Evolutionary conservation across 2,888 invertebrate genomes (phyloP).

Genomic region (Reticulitermes lucifugus): DNA sequence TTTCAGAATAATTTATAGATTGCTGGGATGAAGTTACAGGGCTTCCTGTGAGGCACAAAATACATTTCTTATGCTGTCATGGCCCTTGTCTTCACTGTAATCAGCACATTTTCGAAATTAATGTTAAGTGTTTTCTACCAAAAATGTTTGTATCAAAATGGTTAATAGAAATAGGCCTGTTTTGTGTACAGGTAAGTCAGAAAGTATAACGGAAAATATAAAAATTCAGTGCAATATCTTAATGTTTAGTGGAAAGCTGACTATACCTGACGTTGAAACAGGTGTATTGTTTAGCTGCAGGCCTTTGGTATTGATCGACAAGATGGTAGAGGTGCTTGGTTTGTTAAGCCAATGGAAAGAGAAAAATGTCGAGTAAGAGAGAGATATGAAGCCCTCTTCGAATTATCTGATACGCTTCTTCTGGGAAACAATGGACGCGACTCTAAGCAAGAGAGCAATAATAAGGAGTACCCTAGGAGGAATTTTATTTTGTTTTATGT

Average conservation of each 20-base stretch:
- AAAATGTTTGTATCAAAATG: no score
- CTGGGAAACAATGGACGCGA: background rate
- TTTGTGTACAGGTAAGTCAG: no score
- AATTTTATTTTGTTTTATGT: background rate
- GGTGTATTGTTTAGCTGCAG: background rate
- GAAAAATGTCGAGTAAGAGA: background rate
- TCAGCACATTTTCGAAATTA: no score
- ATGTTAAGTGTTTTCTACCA: no score
- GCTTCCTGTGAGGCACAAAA: no score
- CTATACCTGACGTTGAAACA: background rate
- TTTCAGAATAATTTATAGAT: no score
- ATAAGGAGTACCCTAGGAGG: background rate
- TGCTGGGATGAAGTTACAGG: no score
- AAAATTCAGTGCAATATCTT: background rate
- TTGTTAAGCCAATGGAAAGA: background rate
- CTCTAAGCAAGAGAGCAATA: background rate
- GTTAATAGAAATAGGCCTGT: no score
- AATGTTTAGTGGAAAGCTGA: background rate
- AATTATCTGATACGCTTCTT: background rate
- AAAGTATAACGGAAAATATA: no score
- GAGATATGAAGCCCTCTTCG: background rate
- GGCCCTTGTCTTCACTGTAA: no score
- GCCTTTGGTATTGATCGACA: background rate
- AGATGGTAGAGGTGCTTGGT: background rate
- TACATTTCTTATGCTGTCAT: no score